Base-by-base conservation (phyloP, 2,888 invertebrate genomes). In the Paralinhomoeus sp. region DNA sequence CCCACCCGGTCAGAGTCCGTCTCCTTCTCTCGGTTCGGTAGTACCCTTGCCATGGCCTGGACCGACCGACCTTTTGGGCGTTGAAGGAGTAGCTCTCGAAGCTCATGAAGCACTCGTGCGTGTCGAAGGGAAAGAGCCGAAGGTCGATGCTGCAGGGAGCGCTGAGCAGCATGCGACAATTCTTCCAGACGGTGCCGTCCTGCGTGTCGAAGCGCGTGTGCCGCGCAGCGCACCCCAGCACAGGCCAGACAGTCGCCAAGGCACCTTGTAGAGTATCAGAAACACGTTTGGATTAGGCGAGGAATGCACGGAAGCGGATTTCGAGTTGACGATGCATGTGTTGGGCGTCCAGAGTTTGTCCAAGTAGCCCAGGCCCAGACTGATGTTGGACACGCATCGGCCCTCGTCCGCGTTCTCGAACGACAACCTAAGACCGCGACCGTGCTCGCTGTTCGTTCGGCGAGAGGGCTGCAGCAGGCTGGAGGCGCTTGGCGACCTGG, bases 11-110 rank as follows among this genome's bases (percentile, higher is more conserved):
- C 7, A 9, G 17, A n/a, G n/a, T n/a, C n/a, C n/a, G n/a, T n/a
- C n/a, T n/a, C n/a, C n/a, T n/a, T n/a, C n/a, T n/a, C n/a, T n/a
- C n/a, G n/a, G n/a, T n/a, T n/a, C n/a, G n/a, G n/a, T n/a, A n/a
- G n/a, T n/a, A n/a, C n/a, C n/a, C n/a, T n/a, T n/a, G n/a, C n/a
- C n/a, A n/a, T n/a, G n/a, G n/a, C n/a, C n/a, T n/a, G n/a, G n/a
- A n/a, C n/a, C 5, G 15, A 36, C n/a, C 7, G 12, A 44, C 46
- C 24, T 38, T 36, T 22, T 45, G 36, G 18, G 23, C 37, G 36
- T 47, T 47, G 45, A 42, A 40, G 12, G 22, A 22, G 37, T 47
- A 47, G 22, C 45, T 45, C 37, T 47, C 47, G 37, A 47, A 37
- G 3, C 33, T 21, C 2, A 47, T 22, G n/a, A 15, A 18, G 34